Evolutionary conservation across 37 sponge, comb jelly and placozoan genomes (phyloP), one percentile per base, ranked within the genome.

Genomic region (Ephydatia muelleri): DNA sequence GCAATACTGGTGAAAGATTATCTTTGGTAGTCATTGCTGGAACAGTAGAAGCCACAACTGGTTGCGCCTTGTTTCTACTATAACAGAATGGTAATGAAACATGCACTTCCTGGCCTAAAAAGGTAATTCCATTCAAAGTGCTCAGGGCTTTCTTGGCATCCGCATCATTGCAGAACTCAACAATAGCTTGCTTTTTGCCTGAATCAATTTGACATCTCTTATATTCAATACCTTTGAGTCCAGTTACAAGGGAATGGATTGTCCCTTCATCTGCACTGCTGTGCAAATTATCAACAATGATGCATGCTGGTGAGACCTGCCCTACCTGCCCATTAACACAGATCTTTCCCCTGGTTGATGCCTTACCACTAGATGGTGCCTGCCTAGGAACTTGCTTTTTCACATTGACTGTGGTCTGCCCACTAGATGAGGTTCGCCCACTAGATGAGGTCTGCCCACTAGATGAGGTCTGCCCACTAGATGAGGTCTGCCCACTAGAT

Each of bases 71-170:
- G n/a, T n/a, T n/a, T n/a, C n/a, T n/a, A n/a, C n/a, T n/a, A n/a
- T n/a, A n/a, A n/a, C n/a, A n/a, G n/a, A n/a, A n/a, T n/a, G n/a
- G n/a, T 30, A 19, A 67, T 22, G 57, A 57, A 4, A 75, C 87
- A 25, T 22, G 40, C 14, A 80, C 36, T 38, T 9, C 72, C 12
- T 65, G 73, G 0, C 81, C 87, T 29, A 86, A 66, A 2, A 86
- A 34, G 65, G 22, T 11, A 40, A 74, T 86, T 28, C 80, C 75
- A 79, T 85, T 43, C 11, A 85, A 38, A n/a, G 5, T 22, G 23
- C 14, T 4, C 0, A 57, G 39, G 28, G 80, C 80, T 68, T n/a
- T 30, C 3, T 3, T 28, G 31, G 86, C 86, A 85, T 85, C 86
- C 21, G 25, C 22, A 34, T 25, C 28, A 70, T 25, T 28, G 5